These are phyloP conservation scores for Rotaria socialis DNA, from an alignment of 2,888 invertebrate species.

Conservation along the genomic window DNA sequence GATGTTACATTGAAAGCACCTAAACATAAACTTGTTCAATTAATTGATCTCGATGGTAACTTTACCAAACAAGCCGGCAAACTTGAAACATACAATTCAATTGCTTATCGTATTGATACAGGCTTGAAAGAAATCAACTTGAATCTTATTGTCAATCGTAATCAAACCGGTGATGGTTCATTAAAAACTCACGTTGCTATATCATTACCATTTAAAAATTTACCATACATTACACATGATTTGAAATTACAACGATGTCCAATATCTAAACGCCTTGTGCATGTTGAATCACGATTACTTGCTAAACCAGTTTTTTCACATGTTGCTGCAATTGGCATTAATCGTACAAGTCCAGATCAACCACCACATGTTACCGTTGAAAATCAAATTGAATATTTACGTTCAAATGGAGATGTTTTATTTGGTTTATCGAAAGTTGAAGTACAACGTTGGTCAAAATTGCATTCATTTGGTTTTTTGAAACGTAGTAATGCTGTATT, in stretches of 20 bases:
- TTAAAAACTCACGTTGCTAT: background rate
- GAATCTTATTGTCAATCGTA: background rate
- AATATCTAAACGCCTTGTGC: background rate
- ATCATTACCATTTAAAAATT: conserved; percentile 10
- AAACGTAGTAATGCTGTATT: background rate
- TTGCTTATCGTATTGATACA: background rate
- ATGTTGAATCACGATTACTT: background rate
- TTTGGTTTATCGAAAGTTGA: background rate
- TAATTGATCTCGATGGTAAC: conserved; percentile 21
- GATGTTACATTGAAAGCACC: background rate
- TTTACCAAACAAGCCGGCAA: background rate
- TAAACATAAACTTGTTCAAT: background rate
- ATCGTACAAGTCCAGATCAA: background rate
- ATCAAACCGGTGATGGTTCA: background rate
- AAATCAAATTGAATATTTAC: background rate
- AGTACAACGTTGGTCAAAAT: conserved; percentile 22
- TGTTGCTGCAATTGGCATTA: background rate
- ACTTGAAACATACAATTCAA: background rate
- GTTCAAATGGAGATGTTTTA: background rate
- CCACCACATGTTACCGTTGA: background rate
- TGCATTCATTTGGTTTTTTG: background rate
- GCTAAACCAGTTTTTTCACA: conserved; percentile 25
- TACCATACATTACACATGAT: background rate
- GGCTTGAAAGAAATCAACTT: background rate
- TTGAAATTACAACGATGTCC: background rate